Evolutionary conservation across 2,113 vertebrate genomes (phyloP), one percentile per base, ranked within the genome.

Genomic region (Oryzias celebensis): DNA sequence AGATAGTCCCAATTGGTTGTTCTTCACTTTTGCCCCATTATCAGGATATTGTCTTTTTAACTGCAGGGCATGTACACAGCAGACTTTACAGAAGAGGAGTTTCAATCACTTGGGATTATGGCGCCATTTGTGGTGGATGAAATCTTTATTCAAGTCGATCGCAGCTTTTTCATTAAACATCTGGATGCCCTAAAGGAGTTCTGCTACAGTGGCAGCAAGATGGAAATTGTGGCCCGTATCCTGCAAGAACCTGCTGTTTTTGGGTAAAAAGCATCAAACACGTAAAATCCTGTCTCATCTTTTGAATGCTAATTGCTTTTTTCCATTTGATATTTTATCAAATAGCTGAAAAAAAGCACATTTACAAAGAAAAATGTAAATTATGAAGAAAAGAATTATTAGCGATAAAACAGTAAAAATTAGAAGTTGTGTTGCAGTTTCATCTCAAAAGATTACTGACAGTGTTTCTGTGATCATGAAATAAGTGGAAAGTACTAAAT

Each of bases 61-160:
- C 42, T 62, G 36, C 71, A 93, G 92, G 71, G 68, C 22, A 87
- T 92, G 86, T 81, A 91, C 81, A 88, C 82, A 0, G 90, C 88
- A 0, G 17, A 67, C 43, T 92, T 91, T 81, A 91, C 90, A 0
- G 83, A 88, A 71, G 77, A 79, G 31, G 91, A 92, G 85, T 91
- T 93, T 57, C 86, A 68, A 14, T 88, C 82, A 0, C 72, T 94
- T 68, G 91, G 86, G 14, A 58, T 88, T 23, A 90, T 92, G 89
- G 87, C 91, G 0, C 75, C 92, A 0, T 92, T 90, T 75, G 90
- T 93, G 75, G 56, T n/a, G 15, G 92, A 91, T 56, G 81, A 91
- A 61, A 75, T 91, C 55, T 91, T 93, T 22, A 5, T 78, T 22
- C 77, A 88, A 16, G 45, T 93, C 54, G 88, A 90, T 48, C 85